Base-by-base conservation (phyloP, 1,140 invertebrate species). In the Trinorchestia longiramus region DNA sequence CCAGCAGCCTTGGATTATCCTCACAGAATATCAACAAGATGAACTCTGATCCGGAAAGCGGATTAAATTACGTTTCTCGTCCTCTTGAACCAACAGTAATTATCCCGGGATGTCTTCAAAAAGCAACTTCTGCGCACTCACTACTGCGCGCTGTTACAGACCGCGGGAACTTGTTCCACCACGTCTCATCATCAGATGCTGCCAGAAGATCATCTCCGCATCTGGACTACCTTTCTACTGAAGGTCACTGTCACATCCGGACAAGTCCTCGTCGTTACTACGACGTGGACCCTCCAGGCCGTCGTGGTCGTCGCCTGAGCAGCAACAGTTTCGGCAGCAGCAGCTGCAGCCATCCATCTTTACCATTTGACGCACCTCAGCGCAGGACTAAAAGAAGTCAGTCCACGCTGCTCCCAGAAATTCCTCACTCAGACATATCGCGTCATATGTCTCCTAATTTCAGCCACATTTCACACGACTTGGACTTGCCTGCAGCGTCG, bases 251-350 rank as follows among this genome's bases (percentile, higher is more conserved):
- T 36, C 88, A 42, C 88, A 77, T 77, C 15, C 41, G 6, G 11
- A 4, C 43, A 42, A 36, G 4, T 42, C 88, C 88, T 90, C n/a
- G 88, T 28, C 41, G 88, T 42, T 90, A 90, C 43, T 90, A 90
- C 28, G 88, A 90, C n/a, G 41, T 90, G 3, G 88, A 90, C 41
- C 88, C 88, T 90, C 88, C 88, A 42, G 88, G n/a, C 0, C 41
- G 88, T 11, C n/a, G 88, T 19, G 44, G 36, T 45, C 92, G 44
- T 45, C 43, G 92, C 17, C 41, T 94, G 44, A 94, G 92, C 92
- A 94, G 92, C 43, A 94, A 94, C 17, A 94, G 92, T 43, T 94
- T 94, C 36, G 92, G 92, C 6, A 94, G 92, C 43, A n/a, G n/a
- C 47, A 94, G 92, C 40, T 15, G 92, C 43, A 94, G 44, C 43